phyloP scores from a whole-genome alignment of 2,113 vertebrate species.

The Corydoras maculifer region DNA sequence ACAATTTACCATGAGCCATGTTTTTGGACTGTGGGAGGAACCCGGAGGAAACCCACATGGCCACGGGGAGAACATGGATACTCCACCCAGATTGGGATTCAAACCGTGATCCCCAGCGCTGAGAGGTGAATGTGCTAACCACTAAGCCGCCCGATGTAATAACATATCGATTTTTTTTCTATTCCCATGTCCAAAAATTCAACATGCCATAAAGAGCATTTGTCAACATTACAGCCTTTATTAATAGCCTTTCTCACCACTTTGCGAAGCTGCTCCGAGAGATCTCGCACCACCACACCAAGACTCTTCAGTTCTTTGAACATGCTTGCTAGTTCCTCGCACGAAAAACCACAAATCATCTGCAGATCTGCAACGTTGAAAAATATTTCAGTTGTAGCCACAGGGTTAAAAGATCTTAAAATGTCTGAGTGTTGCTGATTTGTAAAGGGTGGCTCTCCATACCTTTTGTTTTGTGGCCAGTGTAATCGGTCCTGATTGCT shows the following conservation, averaged over 20 bases:
- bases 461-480: conserved; percentile 94
- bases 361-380: conserved; percentile 69
- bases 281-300: conserved; percentile 82
- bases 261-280: conserved; percentile 84
- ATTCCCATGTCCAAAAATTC: not conserved
- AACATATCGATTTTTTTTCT: too few species aligned
- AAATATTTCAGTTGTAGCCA: conserved; percentile 8
- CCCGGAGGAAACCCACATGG: too few species aligned
- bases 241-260: conserved; percentile 69
- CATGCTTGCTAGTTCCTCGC: conserved; percentile 88
- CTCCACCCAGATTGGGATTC: too few species aligned
- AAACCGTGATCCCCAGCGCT: too few species aligned
- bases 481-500: conserved; percentile 91
- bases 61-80: too few species aligned
- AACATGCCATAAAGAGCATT: not conserved
- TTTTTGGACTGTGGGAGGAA: too few species aligned
- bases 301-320: conserved; percentile 87
- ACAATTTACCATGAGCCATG: too few species aligned
- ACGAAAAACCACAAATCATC: conserved; percentile 92
- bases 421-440: not conserved
- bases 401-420: not conserved
- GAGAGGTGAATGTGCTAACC: too few species aligned
- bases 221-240: not conserved
- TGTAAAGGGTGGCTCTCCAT: conserved; percentile 7
- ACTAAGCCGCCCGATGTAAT: too few species aligned